A percentile compares a stretch with the other conserved stretches of the same genome.
phyloP scores from a whole-genome alignment of 2,888 invertebrate genomes.

The Quadroppia sp. region DNA sequence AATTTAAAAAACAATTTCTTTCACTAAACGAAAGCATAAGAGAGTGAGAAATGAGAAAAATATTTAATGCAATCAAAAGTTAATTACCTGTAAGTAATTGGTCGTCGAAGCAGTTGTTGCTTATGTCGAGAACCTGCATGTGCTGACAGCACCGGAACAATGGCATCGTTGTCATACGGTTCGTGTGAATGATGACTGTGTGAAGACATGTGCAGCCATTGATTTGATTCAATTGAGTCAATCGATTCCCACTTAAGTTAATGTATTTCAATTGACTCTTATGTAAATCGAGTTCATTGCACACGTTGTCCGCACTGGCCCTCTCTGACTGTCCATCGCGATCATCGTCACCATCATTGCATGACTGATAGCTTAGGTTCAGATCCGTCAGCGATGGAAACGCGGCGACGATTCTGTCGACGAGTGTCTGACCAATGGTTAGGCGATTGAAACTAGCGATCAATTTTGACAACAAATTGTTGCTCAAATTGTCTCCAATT shows the following conservation, averaged over 20 bases:
- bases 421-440: conserved; percentile 8
- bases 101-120: conserved; percentile 17
- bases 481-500: neutral
- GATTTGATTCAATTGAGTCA: conserved; percentile 17
- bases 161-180: conserved; percentile 1
- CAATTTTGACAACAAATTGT: conserved; percentile 26
- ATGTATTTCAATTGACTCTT: neutral
- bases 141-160: conserved; percentile 19
- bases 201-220: conserved; percentile 16
- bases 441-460: conserved; percentile 25
- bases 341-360: neutral
- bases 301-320: neutral
- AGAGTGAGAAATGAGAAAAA: too few species aligned
- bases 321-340: neutral
- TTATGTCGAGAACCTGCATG: conserved; percentile 15
- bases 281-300: conserved; percentile 20
- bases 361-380: conserved; percentile 19
- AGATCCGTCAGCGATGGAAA: conserved; percentile 16
- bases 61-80: neutral
- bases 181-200: conserved; percentile 11
- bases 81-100: conserved; percentile 17
- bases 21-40: neutral
- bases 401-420: conserved; percentile 20
- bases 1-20: neutral
- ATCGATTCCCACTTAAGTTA: conserved; percentile 27